Percentiles rank a stretch among this genome's conserved stretches.
Conservation (phyloP, 2,797 vertebrate genomes). For the Sternarchorhynchus goeldii region DNA sequence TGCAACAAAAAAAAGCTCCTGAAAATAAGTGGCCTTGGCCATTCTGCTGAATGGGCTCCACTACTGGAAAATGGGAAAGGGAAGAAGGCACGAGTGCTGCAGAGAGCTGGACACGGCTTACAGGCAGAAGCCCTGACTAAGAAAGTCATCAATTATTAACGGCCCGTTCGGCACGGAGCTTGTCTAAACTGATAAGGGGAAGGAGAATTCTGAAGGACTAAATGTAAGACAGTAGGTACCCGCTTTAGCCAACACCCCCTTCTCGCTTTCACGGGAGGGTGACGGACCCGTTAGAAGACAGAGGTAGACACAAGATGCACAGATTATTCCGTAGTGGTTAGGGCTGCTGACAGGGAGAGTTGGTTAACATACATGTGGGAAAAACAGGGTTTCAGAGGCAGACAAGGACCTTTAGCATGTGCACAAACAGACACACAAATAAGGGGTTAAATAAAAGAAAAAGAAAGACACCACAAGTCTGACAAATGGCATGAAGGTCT, state of each 20-base stretch:
- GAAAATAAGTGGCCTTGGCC: conserved; percentile 43
- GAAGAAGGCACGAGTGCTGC: conserved; percentile 48
- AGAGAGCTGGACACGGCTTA: conserved; percentile 43
- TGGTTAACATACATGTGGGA: conserved; percentile 47
- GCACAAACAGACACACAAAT: conserved; percentile 14
- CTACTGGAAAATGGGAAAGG: conserved; percentile 41
- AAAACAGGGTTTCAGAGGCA: conserved; percentile 37
- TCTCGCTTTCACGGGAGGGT: conserved; percentile 56
- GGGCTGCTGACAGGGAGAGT: conserved; percentile 41
- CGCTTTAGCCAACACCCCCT: conserved; percentile 44
- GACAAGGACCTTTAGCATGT: conserved; percentile 48
- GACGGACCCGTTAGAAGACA: conserved; percentile 51
- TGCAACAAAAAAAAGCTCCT: conserved; percentile 36
- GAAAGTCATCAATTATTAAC: conserved; percentile 59
- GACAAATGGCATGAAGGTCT: conserved; percentile 36
- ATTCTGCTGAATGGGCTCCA: conserved; percentile 50
- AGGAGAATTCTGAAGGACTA: conserved; percentile 47
- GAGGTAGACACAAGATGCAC: conserved; percentile 54
- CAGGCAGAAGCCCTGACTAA: conserved; percentile 54
- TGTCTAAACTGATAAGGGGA: conserved; percentile 51
- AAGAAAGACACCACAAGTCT: conserved; percentile 42
- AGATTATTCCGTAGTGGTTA: conserved; percentile 43
- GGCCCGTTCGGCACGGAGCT: conserved; percentile 38
- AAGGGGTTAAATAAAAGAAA: conserved; percentile 25
- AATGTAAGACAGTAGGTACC: conserved; percentile 58